phyloP scores from a whole-genome alignment of 2,113 vertebrate genomes.

The Enhydra lutris region DNA sequence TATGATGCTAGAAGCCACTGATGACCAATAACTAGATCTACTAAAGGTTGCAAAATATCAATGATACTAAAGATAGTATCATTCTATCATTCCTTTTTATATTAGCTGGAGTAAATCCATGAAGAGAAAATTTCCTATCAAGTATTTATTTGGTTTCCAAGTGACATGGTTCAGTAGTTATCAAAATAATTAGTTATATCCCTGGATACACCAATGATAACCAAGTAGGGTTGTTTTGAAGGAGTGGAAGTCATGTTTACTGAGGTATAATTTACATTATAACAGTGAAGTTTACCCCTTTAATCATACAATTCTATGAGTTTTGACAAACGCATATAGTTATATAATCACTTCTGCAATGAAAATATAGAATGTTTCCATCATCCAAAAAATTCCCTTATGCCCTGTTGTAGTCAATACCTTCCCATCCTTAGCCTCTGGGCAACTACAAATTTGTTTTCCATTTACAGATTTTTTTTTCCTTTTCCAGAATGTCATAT shows the following conservation, averaged over 20 bases:
- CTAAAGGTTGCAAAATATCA: neutral
- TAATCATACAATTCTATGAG: neutral
- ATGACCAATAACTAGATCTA: neutral
- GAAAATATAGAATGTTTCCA: neutral
- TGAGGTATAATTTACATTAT: neutral
- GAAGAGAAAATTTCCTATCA: neutral
- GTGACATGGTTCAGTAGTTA: neutral
- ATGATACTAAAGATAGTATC: no score
- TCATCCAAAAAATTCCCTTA: neutral
- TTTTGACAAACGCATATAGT: neutral
- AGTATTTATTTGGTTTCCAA: neutral
- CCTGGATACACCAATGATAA: neutral
- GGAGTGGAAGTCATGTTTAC: neutral
- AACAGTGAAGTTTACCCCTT: neutral
- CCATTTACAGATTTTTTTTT: neutral
- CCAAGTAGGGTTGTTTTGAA: neutral
- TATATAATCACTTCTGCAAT: neutral
- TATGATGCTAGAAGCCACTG: neutral
- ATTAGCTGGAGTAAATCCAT: neutral
- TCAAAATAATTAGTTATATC: neutral
- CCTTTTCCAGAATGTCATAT: neutral
- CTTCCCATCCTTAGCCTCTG: neutral
- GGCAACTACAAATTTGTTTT: neutral
- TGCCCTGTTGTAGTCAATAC: neutral
- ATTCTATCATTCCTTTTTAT: neutral